Percentiles rank a stretch among this genome's conserved stretches.
Evolutionary conservation across 2,888 invertebrate genomes (phyloP).

Genomic region (Lasioglossum marginatum): DNA sequence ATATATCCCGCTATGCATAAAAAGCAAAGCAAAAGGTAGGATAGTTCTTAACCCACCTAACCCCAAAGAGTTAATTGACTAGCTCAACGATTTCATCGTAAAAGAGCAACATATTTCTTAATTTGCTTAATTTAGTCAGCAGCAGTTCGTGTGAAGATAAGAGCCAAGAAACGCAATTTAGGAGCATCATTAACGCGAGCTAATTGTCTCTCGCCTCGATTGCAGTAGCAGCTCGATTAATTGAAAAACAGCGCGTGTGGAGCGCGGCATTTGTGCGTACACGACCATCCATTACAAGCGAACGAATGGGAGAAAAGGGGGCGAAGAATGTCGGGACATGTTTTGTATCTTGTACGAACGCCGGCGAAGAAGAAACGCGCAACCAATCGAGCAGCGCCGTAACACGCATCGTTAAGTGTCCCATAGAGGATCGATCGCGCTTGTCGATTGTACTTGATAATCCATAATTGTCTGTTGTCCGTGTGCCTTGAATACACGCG

Average conservation of each 20-base stretch:
- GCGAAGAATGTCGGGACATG: slow-evolving; percentile 18
- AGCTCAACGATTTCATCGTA: background rate
- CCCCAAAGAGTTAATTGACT: no score
- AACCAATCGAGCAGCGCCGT: slow-evolving; percentile 47
- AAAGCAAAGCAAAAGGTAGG: no score
- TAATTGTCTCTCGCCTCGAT: background rate
- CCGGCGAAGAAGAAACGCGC: slow-evolving; percentile 15
- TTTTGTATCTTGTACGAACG: background rate
- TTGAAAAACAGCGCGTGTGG: background rate
- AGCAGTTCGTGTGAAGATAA: background rate
- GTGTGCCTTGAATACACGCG: background rate
- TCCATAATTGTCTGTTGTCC: slow-evolving; percentile 9
- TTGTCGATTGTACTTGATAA: slow-evolving; percentile 8
- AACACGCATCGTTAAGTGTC: slow-evolving; percentile 35
- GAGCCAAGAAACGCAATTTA: background rate
- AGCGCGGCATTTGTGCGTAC: background rate
- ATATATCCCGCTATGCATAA: no score
- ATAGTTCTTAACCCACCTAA: no score
- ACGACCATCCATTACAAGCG: background rate
- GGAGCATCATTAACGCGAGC: background rate
- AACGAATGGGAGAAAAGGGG: background rate
- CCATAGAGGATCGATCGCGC: slow-evolving; percentile 20
- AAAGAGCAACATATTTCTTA: background rate
- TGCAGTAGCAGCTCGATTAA: background rate
- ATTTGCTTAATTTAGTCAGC: background rate